phyloP scores from a whole-genome alignment of 1,140 invertebrate species.

The Ladona fulva region DNA sequence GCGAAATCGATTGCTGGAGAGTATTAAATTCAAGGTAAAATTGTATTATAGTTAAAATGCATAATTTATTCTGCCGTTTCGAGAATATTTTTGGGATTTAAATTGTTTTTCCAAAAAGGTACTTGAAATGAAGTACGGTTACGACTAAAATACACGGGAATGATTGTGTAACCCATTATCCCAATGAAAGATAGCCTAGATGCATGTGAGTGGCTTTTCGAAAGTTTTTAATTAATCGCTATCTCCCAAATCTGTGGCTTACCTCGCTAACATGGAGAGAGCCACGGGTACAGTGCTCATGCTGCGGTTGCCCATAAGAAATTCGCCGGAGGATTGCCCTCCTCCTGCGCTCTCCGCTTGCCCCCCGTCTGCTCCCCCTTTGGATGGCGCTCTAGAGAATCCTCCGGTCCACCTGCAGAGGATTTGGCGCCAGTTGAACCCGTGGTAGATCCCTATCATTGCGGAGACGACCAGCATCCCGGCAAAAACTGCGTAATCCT shows the following conservation, averaged over 20 bases:
- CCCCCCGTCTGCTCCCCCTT: neutral
- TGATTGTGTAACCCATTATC: too few relatives aligned
- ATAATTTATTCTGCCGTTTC: too few relatives aligned
- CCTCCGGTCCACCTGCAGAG: neutral
- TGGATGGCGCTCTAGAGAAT: neutral
- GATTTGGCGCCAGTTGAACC: conserved; percentile 13
- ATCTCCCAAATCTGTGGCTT: neutral
- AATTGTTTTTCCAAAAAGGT: too few relatives aligned
- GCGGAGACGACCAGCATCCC: conserved; percentile 51
- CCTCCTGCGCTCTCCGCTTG: neutral
- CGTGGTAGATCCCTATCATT: conserved; percentile 38
- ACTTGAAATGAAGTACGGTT: too few relatives aligned
- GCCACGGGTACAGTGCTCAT: conserved; percentile 36
- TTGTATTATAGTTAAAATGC: too few relatives aligned
- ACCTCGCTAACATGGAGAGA: conserved; percentile 37
- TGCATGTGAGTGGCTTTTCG: too few relatives aligned
- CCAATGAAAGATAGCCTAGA: too few relatives aligned
- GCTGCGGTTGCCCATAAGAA: conserved; percentile 31
- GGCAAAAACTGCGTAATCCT: conserved; percentile 50
- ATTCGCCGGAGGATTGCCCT: conserved; percentile 26
- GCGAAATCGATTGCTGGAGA: too few relatives aligned
- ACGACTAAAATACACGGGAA: too few relatives aligned
- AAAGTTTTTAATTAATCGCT: too few relatives aligned
- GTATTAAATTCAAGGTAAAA: too few relatives aligned
- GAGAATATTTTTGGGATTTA: too few relatives aligned